Conservation (phyloP, 2,888 invertebrate species). For the Dorcus hopei region DNA sequence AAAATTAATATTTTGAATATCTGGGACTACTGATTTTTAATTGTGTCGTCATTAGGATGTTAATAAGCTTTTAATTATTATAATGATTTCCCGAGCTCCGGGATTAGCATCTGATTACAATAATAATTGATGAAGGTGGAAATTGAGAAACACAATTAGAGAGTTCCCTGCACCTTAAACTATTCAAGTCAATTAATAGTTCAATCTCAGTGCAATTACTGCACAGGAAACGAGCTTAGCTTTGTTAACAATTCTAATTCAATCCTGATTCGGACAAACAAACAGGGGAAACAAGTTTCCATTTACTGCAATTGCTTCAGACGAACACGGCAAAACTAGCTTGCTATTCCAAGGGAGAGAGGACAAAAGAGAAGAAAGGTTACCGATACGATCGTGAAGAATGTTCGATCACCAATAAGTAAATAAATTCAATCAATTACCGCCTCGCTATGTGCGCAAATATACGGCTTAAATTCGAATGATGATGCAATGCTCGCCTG, state of each 20-base stretch:
- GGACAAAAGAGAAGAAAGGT: constrained; percentile 4
- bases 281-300: constrained; percentile 8
- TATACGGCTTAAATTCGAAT: not conserved
- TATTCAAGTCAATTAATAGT: constrained; percentile 35
- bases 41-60: not conserved
- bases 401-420: constrained; percentile 15
- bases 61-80: no score
- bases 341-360: not conserved
- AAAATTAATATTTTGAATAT: no score
- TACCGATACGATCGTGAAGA: not conserved
- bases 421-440: constrained; percentile 20
- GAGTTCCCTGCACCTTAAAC: constrained; percentile 24
- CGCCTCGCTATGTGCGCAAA: constrained; percentile 9
- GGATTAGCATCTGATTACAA: constrained; percentile 31
- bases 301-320: constrained; percentile 7
- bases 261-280: constrained; percentile 12
- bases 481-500: no score
- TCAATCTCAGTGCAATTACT: constrained; percentile 34
- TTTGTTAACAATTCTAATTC: constrained; percentile 28
- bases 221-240: constrained; percentile 23
- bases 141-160: constrained; percentile 21
- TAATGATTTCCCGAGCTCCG: not conserved
- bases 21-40: not conserved
- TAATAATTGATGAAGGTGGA: constrained; percentile 32
- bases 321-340: constrained; percentile 4